phyloP scores from a whole-genome alignment of 1,140 invertebrate genomes.

The Psilanteris sp. region DNA sequence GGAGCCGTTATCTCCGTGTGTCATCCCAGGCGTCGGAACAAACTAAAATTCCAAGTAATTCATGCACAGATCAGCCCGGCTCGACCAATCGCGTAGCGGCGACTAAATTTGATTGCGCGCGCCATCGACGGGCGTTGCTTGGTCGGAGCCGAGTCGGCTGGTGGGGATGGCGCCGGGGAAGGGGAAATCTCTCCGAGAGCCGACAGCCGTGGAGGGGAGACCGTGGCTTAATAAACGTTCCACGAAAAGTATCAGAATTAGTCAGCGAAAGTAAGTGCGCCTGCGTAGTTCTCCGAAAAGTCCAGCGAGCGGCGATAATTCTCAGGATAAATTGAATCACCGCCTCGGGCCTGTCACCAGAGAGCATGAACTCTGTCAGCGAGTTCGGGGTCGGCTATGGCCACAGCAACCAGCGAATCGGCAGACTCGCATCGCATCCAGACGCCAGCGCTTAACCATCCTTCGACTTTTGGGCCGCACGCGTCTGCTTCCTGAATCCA shows the following conservation, averaged over 20 bases:
- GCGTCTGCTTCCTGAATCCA: too few species aligned
- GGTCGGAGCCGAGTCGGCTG: neutral
- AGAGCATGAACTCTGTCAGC: slow-evolving; percentile 8
- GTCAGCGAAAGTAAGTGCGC: slow-evolving; percentile 75
- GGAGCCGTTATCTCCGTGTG: neutral
- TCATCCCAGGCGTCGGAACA: neutral
- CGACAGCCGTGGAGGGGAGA: slow-evolving; percentile 9
- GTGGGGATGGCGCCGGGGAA: slow-evolving; percentile 1
- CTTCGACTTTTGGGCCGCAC: too few species aligned
- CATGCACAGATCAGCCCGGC: slow-evolving; percentile 3
- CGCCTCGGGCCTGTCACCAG: slow-evolving; percentile 11
- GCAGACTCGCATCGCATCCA: too few species aligned
- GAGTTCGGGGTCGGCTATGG: too few species aligned
- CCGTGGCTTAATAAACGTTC: slow-evolving; percentile 28
- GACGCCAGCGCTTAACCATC: too few species aligned
- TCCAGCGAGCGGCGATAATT: slow-evolving; percentile 6
- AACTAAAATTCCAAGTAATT: slow-evolving; percentile 23
- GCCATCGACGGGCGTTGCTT: slow-evolving; percentile 16
- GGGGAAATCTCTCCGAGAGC: slow-evolving; percentile 7
- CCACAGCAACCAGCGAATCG: too few species aligned
- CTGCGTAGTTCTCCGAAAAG: slow-evolving; percentile 71
- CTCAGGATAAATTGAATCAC: slow-evolving; percentile 43
- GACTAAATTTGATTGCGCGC: slow-evolving; percentile 8
- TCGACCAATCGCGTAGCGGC: slow-evolving; percentile 8
- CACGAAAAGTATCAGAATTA: slow-evolving; percentile 64